Evolutionary conservation across 2,888 invertebrate genomes (phyloP), one percentile per base, ranked within the genome.

Genomic region (Myathropa florea): DNA sequence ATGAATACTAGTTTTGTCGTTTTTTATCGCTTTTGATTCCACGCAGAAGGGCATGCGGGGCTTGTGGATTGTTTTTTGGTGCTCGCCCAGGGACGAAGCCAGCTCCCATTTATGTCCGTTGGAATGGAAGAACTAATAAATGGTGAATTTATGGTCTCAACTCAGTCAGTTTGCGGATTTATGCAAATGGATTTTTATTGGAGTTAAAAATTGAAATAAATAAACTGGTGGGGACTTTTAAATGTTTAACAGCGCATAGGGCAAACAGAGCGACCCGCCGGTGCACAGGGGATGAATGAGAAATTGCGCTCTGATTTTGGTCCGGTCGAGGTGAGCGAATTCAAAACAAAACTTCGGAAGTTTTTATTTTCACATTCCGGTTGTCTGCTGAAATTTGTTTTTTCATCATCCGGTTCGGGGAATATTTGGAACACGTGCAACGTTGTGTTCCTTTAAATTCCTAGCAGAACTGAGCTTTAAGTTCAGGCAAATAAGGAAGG

Each of bases 51-150:
- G 6, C 10, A 7, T 28, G 46, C 6, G 24, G 57, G 57, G 24
- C 9, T 14, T 18, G 57, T 14, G 24, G 24, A 12, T 65, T 55
- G 18, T 72, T 79, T 79, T 70, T 39, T 21, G 33, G 23, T 26
- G 68, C 21, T 60, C 33, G 57, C 21, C 23, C 55, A 36, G 10
- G 18, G 18, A 24, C 14, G 14, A 65, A 59, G 72, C 59, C 46
- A 60, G 65, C 59, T 76, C 71, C 71, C 65, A 71, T 82, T 82
- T 64, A 46, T 60, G 76, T 55, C 26, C 39, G 76, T 24, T 53
- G 60, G 36, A 71, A 76, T 71, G 82, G 82, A 82, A 76, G 71
- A 71, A 76, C 76, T 82, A 82, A 82, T 76, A 82, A 82, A 82
- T 71, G 46, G 7, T 64, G 70, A 67, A 71, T 82, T 70, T 82